Percentiles rank a stretch among this genome's conserved stretches.
Evolutionary conservation across 2,797 vertebrate genomes (phyloP).

Genomic region (Pseudochirops corinnae): DNA sequence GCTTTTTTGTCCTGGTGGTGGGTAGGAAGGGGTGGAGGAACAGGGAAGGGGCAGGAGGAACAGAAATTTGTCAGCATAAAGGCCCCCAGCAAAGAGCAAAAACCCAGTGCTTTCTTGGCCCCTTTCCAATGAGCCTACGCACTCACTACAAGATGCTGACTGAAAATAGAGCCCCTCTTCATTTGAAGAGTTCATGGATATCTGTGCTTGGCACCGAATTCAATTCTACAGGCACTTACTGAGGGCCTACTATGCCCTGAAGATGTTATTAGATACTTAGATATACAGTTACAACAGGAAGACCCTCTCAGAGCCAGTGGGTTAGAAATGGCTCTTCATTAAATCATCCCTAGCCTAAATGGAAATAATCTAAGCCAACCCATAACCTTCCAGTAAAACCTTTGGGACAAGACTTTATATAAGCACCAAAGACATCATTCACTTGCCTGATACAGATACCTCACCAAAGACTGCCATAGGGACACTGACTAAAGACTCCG

Average conservation of each 20-base stretch:
- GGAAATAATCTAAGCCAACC: neutral
- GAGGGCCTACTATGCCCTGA: neutral
- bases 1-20: neutral
- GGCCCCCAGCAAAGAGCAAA: neutral
- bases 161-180: neutral
- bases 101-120: neutral
- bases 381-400: neutral
- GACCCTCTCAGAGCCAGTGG: neutral
- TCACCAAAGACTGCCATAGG: neutral
- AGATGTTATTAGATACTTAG: neutral
- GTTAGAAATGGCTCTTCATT: neutral
- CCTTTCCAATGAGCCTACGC: neutral
- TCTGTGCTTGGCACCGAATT: neutral
- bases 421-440: neutral
- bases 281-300: neutral
- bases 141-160: neutral
- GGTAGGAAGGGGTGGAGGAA: neutral
- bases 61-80: conserved; percentile 7
- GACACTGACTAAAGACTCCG: neutral
- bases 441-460: neutral
- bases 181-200: neutral
- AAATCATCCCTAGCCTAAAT: neutral
- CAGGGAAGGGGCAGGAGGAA: neutral
- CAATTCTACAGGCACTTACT: neutral
- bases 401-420: neutral